Evolutionary conservation across 2,797 vertebrate species (phyloP).

Genomic region (Vipera ursinii): DNA sequence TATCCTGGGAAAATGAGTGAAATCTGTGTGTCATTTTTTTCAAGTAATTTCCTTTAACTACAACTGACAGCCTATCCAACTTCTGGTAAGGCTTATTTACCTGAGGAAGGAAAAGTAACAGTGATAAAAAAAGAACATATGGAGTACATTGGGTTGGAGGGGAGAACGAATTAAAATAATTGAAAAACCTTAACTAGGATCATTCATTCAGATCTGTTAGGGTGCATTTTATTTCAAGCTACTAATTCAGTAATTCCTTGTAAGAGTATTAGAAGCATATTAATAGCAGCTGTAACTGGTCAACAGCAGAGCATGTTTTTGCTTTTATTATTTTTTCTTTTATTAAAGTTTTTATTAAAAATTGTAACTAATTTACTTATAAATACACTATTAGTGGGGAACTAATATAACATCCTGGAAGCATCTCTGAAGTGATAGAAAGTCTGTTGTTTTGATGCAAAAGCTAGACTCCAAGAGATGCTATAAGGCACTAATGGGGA

Average conservation of each 20-base stretch:
- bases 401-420: background rate
- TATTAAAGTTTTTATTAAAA: background rate
- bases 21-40: slow-evolving; percentile 24
- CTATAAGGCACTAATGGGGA: background rate
- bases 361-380: background rate
- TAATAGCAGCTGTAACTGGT: background rate
- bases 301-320: background rate
- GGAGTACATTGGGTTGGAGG: background rate
- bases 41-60: slow-evolving; percentile 40
- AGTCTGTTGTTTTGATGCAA: background rate
- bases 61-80: background rate
- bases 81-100: background rate
- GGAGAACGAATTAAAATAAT: rapidly evolving
- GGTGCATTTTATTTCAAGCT: background rate
- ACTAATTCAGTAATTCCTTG: background rate
- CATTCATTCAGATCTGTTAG: background rate
- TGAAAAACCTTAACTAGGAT: rapidly evolving
- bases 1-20: slow-evolving; percentile 16
- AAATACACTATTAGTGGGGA: too few species aligned
- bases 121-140: background rate
- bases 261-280: background rate
- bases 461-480: background rate
- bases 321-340: background rate
- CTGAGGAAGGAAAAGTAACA: slow-evolving; percentile 14
- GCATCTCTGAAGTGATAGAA: background rate